These are phyloP conservation scores for Barbus barbus DNA, from an alignment of 2,113 vertebrate genomes.

Conservation along the genomic window DNA sequence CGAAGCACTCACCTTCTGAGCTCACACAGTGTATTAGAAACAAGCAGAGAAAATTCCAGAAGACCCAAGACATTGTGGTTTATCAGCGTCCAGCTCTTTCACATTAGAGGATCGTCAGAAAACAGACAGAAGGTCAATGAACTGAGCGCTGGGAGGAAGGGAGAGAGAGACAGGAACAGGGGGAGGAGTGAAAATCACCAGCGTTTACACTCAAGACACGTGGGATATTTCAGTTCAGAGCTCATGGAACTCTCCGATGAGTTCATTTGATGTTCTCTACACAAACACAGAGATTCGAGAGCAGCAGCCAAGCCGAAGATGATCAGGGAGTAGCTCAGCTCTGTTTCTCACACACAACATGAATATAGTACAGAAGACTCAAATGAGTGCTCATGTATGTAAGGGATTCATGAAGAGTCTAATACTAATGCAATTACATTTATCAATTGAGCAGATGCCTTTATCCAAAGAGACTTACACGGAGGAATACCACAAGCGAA, in stretches of 20 bases:
- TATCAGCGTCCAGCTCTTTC: conserved; percentile 29
- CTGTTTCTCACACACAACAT: neutral
- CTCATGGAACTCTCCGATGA: neutral
- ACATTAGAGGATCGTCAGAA: conserved; percentile 35
- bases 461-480: neutral
- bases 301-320: neutral
- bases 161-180: neutral
- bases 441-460: neutral
- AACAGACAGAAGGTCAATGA: conserved; percentile 59
- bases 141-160: conserved; percentile 48
- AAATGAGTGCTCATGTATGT: neutral
- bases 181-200: neutral
- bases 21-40: conserved; percentile 58
- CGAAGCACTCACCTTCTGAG: conserved; percentile 65
- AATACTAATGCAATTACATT: neutral
- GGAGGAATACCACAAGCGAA: neutral
- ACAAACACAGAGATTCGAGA: too few species aligned
- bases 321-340: too few species aligned
- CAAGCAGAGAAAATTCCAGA: conserved; percentile 52
- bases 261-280: neutral
- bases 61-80: conserved; percentile 63
- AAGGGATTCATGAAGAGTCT: neutral
- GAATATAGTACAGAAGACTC: too few species aligned
- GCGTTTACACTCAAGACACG: neutral
- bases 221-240: neutral